Evolutionary conservation across 2,888 invertebrate species (phyloP), one percentile per base, ranked within the genome.

Genomic region (Drosophila siamana): DNA sequence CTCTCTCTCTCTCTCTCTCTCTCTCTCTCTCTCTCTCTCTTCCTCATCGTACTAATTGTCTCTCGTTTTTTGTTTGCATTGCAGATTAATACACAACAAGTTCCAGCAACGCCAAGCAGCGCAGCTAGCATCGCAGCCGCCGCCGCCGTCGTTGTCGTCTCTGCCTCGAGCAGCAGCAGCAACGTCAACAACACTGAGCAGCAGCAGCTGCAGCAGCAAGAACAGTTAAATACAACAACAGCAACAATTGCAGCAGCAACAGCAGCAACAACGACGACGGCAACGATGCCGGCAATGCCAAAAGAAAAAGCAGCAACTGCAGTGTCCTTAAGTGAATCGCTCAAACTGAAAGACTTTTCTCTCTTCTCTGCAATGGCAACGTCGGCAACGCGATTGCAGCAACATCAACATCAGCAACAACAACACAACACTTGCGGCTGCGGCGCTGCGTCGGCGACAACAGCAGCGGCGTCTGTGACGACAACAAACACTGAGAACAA

Each of bases 231-330:
- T 9, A 61, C 46, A 62, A 62, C 73, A 8, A 61, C 67, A 22
- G 61, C 24, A 24, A 24, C 22, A 26, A 19, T 19, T 19, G 47
- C 64, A 38, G 60, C 67, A 69, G 50, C 56, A 51, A 5, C 24
- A 26, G 22, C 24, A 26, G 22, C 50, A 36, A 7, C 50, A 73
- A 28, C 86, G 69, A 51, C 77, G 55, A 47, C 70, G 69, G 80
- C 83, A 75, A 91, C 89, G 83, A 92, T 92, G 92, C 92, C 92
- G 91, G 91, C 92, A 80, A 92, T 92, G 92, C 90, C 92, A 88
- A 91, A 92, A 88, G 92, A 92, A 78, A 92, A 92, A 89, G 81
- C 91, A 56, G 71, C 90, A 75, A 89, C 91, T 67, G 88, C 91
- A 78, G 88, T 92, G 70, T 90, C 92, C 74, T 72, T 92, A 74